A percentile compares a stretch with the other conserved stretches of the same genome.
These are phyloP conservation scores for Cephus pulcher DNA, from an alignment of 2,888 invertebrate species.

Conservation along the genomic window DNA sequence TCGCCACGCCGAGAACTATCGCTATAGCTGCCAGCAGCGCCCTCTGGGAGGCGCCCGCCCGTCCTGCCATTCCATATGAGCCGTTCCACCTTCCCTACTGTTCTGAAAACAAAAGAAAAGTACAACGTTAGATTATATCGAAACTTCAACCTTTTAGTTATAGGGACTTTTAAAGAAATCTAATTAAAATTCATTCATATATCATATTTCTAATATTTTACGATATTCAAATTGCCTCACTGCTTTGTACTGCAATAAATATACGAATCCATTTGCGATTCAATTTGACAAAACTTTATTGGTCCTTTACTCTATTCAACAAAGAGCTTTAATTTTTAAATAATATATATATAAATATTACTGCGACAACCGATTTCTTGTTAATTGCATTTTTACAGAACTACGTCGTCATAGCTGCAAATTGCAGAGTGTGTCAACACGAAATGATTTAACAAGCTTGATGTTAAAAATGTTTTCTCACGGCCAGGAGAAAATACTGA, in stretches of 20 bases:
- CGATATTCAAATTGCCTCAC: not conserved
- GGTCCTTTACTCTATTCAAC: not conserved
- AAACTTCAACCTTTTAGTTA: not conserved
- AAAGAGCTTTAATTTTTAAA: not conserved
- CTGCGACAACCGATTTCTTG: not conserved
- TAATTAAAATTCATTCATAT: not conserved
- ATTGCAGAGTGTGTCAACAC: not conserved
- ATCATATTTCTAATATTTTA: not conserved
- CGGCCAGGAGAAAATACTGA: not conserved
- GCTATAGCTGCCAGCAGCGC: constrained; percentile 66
- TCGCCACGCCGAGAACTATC: constrained; percentile 59
- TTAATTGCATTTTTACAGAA: not conserved
- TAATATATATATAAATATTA: not conserved
- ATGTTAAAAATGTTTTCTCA: not conserved
- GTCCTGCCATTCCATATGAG: constrained; percentile 69
- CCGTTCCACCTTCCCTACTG: constrained; percentile 4
- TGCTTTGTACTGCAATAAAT: not conserved
- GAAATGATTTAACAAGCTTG: not conserved
- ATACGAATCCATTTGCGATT: not conserved
- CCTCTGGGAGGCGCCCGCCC: constrained; percentile 67
- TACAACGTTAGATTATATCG: not conserved
- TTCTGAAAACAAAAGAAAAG: not conserved
- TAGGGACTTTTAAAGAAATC: not conserved
- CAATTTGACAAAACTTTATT: not conserved
- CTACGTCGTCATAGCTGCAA: not conserved